Evolutionary conservation across 2,888 invertebrate genomes (phyloP).

Genomic region (Pseudococcus longispinus): DNA sequence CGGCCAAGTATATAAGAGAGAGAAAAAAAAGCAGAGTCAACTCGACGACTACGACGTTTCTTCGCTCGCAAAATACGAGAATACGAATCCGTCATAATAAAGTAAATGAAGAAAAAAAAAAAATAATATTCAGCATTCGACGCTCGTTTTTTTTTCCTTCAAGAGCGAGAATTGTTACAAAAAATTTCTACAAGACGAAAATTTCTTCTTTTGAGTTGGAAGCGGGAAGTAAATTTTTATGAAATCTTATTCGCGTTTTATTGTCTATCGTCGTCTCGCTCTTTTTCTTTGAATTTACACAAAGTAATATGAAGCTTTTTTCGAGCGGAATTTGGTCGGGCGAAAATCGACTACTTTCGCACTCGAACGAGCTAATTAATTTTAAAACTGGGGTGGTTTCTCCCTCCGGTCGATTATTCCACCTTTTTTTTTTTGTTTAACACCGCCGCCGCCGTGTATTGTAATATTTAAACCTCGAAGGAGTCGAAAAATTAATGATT

Average conservation of each 20-base stretch:
- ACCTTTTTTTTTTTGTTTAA: not conserved
- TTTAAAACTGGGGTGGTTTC: not conserved
- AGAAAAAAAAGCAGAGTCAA: not conserved
- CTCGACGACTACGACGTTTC: not conserved
- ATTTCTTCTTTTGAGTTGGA: not conserved
- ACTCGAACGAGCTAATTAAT: slow-evolving; percentile 12
- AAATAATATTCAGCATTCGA: not conserved
- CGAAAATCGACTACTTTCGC: not conserved
- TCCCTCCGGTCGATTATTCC: not conserved
- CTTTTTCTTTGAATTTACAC: slow-evolving; percentile 27
- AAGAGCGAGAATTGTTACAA: not conserved
- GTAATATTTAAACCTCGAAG: not conserved
- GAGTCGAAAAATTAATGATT: not conserved
- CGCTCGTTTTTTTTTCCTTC: not conserved
- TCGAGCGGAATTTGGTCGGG: not conserved
- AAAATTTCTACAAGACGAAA: not conserved
- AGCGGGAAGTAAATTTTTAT: slow-evolving; percentile 9
- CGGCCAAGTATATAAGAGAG: not conserved
- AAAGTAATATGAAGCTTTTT: not conserved
- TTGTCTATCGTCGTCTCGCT: not conserved
- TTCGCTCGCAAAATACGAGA: not conserved
- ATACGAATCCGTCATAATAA: slow-evolving; percentile 19
- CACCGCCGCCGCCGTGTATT: not conserved
- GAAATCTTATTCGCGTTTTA: slow-evolving; percentile 1
- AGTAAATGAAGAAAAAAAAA: not conserved